phyloP scores from a whole-genome alignment of 2,797 vertebrate species.

The Sparidentex hasta region DNA sequence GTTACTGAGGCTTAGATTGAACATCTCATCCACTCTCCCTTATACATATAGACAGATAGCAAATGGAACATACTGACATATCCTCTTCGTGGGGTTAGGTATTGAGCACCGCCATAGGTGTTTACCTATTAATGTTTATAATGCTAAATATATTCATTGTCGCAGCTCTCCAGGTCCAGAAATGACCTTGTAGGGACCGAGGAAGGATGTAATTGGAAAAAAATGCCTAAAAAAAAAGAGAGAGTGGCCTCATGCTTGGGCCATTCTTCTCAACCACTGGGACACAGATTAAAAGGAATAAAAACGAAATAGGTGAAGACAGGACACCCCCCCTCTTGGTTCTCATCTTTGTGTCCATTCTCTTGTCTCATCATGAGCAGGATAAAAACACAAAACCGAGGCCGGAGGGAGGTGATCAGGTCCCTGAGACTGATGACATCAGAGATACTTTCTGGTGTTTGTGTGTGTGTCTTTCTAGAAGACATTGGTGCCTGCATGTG shows the following conservation, averaged over 20 bases:
- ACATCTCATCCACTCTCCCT: not conserved
- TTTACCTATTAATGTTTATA: constrained; percentile 4
- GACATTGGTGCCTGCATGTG: constrained; percentile 20
- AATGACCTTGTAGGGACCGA: constrained; percentile 23
- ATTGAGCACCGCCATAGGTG: constrained; percentile 21
- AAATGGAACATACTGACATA: constrained; percentile 4
- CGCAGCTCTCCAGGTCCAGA: constrained; percentile 13
- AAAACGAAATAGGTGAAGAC: constrained; percentile 38
- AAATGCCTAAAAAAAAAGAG: constrained; percentile 19
- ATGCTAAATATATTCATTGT: constrained; percentile 11
- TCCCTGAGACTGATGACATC: constrained; percentile 37
- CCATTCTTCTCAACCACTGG: constrained; percentile 34
- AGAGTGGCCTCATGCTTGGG: constrained; percentile 8
- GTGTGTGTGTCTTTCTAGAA: not conserved
- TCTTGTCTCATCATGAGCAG: constrained; percentile 51
- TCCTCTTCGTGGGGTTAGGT: constrained; percentile 1
- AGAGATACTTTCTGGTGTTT: constrained; percentile 14
- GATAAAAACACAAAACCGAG: constrained; percentile 58
- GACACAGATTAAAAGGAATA: constrained; percentile 15
- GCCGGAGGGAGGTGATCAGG: constrained; percentile 46
- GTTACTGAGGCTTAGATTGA: not conserved
- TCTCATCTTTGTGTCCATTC: constrained; percentile 52
- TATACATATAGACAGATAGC: constrained; percentile 8
- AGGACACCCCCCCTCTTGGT: constrained; percentile 45
- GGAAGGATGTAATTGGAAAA: constrained; percentile 22